Conservation (phyloP, 2,888 invertebrate species). For the Heliconius erato region DNA sequence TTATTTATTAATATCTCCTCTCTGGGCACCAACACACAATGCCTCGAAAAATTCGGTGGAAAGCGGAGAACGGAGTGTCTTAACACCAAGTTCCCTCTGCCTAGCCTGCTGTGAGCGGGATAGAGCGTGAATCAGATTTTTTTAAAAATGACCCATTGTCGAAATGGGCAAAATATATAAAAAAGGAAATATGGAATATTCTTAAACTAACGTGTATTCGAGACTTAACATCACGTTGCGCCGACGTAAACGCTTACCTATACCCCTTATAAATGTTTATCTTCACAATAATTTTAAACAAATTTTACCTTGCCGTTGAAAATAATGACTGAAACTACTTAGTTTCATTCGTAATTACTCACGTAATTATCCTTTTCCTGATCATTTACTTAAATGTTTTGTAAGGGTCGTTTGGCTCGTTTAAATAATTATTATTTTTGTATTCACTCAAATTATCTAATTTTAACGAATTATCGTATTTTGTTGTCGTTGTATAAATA, state of each 20-base stretch:
- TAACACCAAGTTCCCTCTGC: too few species aligned
- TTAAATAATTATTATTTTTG: conserved; percentile 14
- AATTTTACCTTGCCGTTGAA: background rate
- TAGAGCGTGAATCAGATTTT: too few species aligned
- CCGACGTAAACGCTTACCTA: too few species aligned
- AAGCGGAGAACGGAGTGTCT: too few species aligned
- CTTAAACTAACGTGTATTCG: background rate
- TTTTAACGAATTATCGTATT: conserved; percentile 7
- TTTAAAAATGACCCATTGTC: too few species aligned
- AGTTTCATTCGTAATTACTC: conserved; percentile 18
- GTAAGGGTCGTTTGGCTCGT: conserved; percentile 11
- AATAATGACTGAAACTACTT: conserved; percentile 1
- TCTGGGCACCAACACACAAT: too few species aligned
- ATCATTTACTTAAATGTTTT: conserved; percentile 20
- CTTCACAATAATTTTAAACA: conserved; percentile 1
- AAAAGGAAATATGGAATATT: too few species aligned
- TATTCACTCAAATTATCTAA: background rate
- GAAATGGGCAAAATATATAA: too few species aligned
- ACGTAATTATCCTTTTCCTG: conserved; percentile 22
- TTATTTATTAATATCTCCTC: too few species aligned
- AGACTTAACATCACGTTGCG: background rate
- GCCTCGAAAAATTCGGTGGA: too few species aligned
- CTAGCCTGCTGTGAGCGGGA: too few species aligned
- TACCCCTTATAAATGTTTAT: background rate
- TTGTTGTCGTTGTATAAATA: background rate